Evolutionary conservation across 2,797 vertebrate species (phyloP), one percentile per base, ranked within the genome.

Genomic region (Gambusia yucatana): DNA sequence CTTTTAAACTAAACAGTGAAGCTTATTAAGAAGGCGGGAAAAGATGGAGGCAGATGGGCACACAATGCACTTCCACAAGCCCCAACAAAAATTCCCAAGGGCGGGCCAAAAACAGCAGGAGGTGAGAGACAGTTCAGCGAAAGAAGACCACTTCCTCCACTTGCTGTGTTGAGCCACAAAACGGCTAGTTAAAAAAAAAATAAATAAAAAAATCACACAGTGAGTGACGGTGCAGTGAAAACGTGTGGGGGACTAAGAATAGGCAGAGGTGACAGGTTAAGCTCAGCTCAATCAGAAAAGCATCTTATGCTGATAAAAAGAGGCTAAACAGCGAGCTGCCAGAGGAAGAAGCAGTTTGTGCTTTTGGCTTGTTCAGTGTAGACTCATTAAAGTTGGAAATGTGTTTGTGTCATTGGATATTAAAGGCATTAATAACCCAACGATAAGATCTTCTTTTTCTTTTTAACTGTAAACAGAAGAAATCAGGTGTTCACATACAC

Each of bases 11-110:
- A 86, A 90, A 88, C 84, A 81, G 69, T 73, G 70, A 83, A 69
- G 74, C 73, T 80, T 81, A 57, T 47, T 73, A 69, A 63, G 80
- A 69, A 63, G 80, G 83, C 78, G 75, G 79, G 77, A 75, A 82
- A 77, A 14, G 65, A 72, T 33, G 61, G 86, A 89, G 89, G 86
- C 91, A 94, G 93, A 92, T 94, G 89, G 84, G 70, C 77, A 86
- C 80, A 94, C 91, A 94, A 94, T 91, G 83, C 86, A 86, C 73
- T 87, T 89, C 82, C 83, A 79, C 71, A 20, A 52, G 78, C 72
- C 52, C 65, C 87, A 74, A 91, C 90, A 91, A 92, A 93, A 84
- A 84, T 84, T 73, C 75, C 48, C 0, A 3, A 76, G 73, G 77
- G 61, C 1, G 1, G 70, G 61, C 75, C 39, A 72, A 74, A 33